A percentile compares a stretch with the other conserved stretches of the same genome.
These are phyloP conservation scores for Thryonomys swinderianus DNA, from an alignment of 2,113 vertebrate species.

Conservation along the genomic window DNA sequence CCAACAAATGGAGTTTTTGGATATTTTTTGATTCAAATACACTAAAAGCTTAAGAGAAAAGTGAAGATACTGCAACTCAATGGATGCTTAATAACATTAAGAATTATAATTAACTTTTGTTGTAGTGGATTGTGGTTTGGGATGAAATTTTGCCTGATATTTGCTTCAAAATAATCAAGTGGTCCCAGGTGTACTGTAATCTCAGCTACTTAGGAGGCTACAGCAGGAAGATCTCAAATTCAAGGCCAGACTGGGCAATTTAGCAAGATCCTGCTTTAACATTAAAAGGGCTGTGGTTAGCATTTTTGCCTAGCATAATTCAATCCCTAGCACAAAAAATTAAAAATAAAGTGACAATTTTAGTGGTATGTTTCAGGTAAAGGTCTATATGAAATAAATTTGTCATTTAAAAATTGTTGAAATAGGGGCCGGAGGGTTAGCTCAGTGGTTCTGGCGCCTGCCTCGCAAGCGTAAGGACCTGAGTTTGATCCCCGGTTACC, in stretches of 20 bases:
- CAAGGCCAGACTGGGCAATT: neutral
- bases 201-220: neutral
- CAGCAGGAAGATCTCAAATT: neutral
- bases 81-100: neutral
- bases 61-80: neutral
- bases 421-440: no score
- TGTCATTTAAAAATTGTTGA: neutral
- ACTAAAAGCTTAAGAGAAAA: neutral
- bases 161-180: neutral
- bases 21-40: neutral
- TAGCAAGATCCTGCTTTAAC: neutral
- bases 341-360: neutral
- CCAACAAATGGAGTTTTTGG: neutral
- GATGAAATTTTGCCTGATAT: neutral
- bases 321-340: neutral
- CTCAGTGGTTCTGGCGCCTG: no score
- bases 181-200: no score
- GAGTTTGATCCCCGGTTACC: no score
- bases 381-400: neutral
- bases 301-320: neutral
- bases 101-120: neutral
- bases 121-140: neutral
- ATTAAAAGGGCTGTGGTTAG: neutral
- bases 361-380: neutral
- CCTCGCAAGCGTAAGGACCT: no score